Evolutionary conservation across 2,113 vertebrate species (phyloP).

Genomic region (Forbesichthys agassizii): DNA sequence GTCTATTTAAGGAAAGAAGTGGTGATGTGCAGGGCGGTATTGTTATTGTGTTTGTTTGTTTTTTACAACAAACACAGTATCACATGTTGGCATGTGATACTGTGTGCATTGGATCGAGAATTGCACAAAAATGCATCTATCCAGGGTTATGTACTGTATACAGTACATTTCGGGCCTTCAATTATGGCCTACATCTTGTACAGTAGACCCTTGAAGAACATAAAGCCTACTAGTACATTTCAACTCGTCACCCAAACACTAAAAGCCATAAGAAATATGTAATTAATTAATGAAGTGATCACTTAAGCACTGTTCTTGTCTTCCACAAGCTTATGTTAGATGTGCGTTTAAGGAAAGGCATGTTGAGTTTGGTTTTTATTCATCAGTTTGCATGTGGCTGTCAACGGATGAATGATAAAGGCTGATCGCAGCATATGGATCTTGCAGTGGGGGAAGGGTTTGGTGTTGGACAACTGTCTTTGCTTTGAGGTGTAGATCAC

Average conservation of each 20-base stretch:
- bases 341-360: slow-evolving; percentile 22
- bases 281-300: slow-evolving; percentile 6
- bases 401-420: slow-evolving; percentile 48
- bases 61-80: slow-evolving; percentile 3
- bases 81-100: slow-evolving; percentile 32
- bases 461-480: slow-evolving; percentile 18
- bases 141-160: background rate
- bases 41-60: slow-evolving; percentile 35
- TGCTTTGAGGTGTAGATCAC: slow-evolving; percentile 60
- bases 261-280: slow-evolving; percentile 4
- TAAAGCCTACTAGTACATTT: background rate
- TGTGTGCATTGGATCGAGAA: slow-evolving; percentile 13
- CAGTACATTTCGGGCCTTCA: background rate
- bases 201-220: background rate
- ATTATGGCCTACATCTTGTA: background rate
- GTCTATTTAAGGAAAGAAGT: slow-evolving; percentile 65
- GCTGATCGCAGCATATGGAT: slow-evolving; percentile 49
- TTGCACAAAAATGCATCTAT: slow-evolving; percentile 20
- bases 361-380: slow-evolving; percentile 44
- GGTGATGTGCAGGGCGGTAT: slow-evolving; percentile 59
- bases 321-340: slow-evolving; percentile 16
- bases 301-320: slow-evolving; percentile 6
- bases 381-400: slow-evolving; percentile 31
- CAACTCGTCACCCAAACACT: background rate
- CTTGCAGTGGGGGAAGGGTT: slow-evolving; percentile 19